Evolutionary conservation across 2,113 vertebrate species (phyloP).

Genomic region (Eulemur rufifrons): DNA sequence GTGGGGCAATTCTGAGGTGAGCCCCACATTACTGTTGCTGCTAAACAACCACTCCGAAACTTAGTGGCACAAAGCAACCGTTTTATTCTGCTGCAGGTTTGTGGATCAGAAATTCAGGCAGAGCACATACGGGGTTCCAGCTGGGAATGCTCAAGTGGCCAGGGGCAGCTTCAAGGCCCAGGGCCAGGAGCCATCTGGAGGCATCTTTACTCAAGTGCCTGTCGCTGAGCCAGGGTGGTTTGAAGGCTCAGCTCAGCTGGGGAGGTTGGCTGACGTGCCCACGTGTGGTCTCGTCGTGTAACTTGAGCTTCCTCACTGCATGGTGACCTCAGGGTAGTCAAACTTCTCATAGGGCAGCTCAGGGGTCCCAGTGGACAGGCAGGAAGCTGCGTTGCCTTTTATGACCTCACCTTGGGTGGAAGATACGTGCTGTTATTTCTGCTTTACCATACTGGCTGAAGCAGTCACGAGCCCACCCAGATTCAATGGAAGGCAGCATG

Average conservation of each 20-base stretch:
- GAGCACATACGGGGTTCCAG: neutral
- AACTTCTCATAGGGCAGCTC: neutral
- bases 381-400: neutral
- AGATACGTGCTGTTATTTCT: neutral
- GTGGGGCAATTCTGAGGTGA: neutral
- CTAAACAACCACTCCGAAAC: neutral
- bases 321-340: neutral
- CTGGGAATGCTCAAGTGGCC: neutral
- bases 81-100: neutral
- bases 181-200: neutral
- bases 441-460: neutral
- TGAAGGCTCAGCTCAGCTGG: neutral
- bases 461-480: neutral
- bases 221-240: neutral
- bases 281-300: accelerated
- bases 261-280: no score
- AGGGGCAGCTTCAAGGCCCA: neutral
- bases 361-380: neutral
- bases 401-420: neutral
- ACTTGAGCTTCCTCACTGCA: neutral
- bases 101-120: neutral
- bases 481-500: neutral
- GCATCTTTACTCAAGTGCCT: neutral
- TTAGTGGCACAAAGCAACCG: neutral
- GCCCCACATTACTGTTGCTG: neutral